Percentiles rank a stretch among this genome's conserved stretches.
These are phyloP conservation scores for Aphelenchoides avenae DNA, from an alignment of 1,140 invertebrate genomes.

Conservation along the genomic window DNA sequence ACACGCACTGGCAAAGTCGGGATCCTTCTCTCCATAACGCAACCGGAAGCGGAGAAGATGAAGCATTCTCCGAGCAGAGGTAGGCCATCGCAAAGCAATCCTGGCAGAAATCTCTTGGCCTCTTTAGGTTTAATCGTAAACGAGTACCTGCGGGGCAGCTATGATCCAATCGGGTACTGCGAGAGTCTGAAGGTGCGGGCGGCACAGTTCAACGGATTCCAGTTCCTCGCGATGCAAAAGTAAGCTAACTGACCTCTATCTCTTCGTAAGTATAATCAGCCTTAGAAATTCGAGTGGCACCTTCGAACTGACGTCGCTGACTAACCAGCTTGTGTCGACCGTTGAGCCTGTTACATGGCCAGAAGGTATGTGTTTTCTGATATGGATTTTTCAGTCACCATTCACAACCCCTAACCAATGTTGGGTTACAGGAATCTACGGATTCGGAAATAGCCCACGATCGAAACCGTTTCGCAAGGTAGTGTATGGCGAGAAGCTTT, in stretches of 20 bases:
- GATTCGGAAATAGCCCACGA: slow-evolving; percentile 38
- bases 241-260: slow-evolving; percentile 4
- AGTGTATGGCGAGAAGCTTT: slow-evolving; percentile 29
- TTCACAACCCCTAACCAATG: background rate
- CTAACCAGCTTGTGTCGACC: slow-evolving; percentile 21
- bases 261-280: slow-evolving; percentile 14
- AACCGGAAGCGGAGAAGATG: slow-evolving; percentile 16
- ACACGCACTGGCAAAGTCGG: slow-evolving; percentile 31
- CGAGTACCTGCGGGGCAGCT: slow-evolving; percentile 22
- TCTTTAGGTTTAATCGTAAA: slow-evolving; percentile 27
- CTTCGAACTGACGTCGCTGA: slow-evolving; percentile 28
- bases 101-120: slow-evolving; percentile 16
- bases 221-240: slow-evolving; percentile 37
- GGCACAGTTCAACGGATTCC: slow-evolving; percentile 38
- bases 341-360: slow-evolving; percentile 35
- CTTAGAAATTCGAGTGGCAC: slow-evolving; percentile 19
- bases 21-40: slow-evolving; percentile 42
- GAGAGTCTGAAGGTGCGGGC: slow-evolving; percentile 9
- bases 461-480: slow-evolving; percentile 42
- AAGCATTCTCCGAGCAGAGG: background rate
- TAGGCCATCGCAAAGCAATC: slow-evolving; percentile 29
- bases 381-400: background rate
- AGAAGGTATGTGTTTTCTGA: slow-evolving; percentile 15
- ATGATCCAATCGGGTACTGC: slow-evolving; percentile 11
- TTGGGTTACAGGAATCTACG: slow-evolving; percentile 26